Base-by-base conservation (phyloP, 2,797 vertebrate species). In the Etheostoma perlongum region DNA sequence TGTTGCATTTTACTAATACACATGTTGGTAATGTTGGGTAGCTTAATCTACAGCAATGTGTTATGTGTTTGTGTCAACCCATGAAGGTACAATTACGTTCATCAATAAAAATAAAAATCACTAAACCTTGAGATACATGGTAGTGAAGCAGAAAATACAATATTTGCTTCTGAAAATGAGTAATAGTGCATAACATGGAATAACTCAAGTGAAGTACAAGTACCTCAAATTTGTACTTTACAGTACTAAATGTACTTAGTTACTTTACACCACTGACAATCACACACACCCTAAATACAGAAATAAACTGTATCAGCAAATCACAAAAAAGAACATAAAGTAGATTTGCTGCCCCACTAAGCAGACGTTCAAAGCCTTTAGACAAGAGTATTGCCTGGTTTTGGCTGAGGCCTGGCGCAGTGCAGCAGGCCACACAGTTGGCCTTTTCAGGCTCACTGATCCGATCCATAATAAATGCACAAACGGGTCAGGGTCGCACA, bases 371-470 rank as follows among this genome's bases (percentile, higher is more conserved):
- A 68, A 53, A 65, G 72, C 59, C 40, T 64, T 72, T 10, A 69
- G 48, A 66, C 46, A 40, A 69, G 73, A 59, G 61, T 60, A 59
- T 27, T 62, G 72, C 11, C 64, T 66, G 66, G 36, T 66, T 72
- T 63, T 81, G 73, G 72, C 78, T 67, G 74, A 58, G 63, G 72
- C 46, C 42, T 47, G 71, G 25, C 74, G 71, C 49, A 51, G 65
- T 87, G 75, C 71, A 69, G 73, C 74, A 72, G 71, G 71, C 78
- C 74, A 68, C 67, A 71, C 82, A 59, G 57, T 90, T 72, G 79
- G 79, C 74, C 85, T 86, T 88, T 86, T 89, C 67, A 87, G 77
- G 46, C 79, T 72, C 78, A 86, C 60, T 88, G 80, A 93, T 85
- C 78, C 83, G 44, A 73, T 81, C 76, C 53, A 52, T 89, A 89